Evolutionary conservation across 1,140 invertebrate genomes (phyloP), one percentile per base, ranked within the genome.

Genomic region (Magallana ariakensis): DNA sequence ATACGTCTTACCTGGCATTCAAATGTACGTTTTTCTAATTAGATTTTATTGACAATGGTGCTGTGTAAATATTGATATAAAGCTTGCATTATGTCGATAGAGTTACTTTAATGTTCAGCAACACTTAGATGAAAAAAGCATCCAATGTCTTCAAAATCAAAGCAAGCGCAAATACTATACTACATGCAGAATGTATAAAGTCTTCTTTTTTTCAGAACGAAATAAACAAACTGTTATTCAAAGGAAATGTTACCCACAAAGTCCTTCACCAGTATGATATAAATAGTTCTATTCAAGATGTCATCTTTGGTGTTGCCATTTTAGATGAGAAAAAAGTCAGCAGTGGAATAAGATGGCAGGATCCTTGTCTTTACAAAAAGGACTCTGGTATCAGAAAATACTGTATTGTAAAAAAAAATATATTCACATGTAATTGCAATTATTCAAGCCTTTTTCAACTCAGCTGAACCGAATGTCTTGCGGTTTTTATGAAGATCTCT

Each of bases 311-410:
- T 26, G 66, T 75, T 75, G 66, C 66, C 11, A 11, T 75, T 9
- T 75, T 26, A 11, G 33, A 26, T 75, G 22, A 26, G 10, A 22
- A 9, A 9, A 33, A 13, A 4, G 5, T 75, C 13, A 75, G 66
- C 33, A 33, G 19, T 75, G 66, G 66, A 13, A 75, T 75, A 26
- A 19, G 66, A 26, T 75, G 66, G 66, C 66, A 75, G 22, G 66
- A 75, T 13, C 22, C 19, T 26, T 75, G 66, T 13, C 22, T 19
- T 26, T 75, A 75, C 9, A 75, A 19, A 13, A 75, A 75, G 33
- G 22, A 10, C 66, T 2, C 0, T 9, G 66, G 66, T 75, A 75
- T 13, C 1, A 75, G 0, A 26, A 8, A 11, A 11, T 8, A 8
- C 11, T 62, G n/a, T 62, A 62, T 62, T 16, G 8, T 62, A 62